phyloP scores from a whole-genome alignment of 2,113 vertebrate species.

The Muscicapa adusta region DNA sequence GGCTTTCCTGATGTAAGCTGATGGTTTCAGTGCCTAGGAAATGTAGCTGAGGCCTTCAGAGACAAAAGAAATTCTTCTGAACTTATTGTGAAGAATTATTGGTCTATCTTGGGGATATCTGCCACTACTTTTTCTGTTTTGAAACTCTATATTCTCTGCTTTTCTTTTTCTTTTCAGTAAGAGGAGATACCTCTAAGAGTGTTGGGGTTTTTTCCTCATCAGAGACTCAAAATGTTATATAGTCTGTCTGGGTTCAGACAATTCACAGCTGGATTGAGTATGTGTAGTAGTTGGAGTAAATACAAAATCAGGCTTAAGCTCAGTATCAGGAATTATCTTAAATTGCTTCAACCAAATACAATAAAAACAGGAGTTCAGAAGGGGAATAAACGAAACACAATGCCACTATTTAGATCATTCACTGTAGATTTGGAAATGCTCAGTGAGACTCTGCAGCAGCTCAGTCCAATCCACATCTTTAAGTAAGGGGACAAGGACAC shows the following conservation, averaged over 20 bases:
- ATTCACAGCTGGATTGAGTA: neutral
- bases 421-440: neutral
- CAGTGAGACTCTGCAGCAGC: neutral
- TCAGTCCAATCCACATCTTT: neutral
- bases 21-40: neutral
- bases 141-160: neutral
- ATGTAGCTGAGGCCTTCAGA: neutral
- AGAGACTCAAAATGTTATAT: neutral
- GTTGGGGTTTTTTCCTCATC: neutral
- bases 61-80: neutral
- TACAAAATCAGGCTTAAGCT: neutral
- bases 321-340: neutral
- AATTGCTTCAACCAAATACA: neutral
- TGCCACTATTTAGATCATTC: neutral
- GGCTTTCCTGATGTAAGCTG: constrained; percentile 14
- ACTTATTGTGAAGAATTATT: neutral
- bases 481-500: neutral
- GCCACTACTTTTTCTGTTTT: neutral
- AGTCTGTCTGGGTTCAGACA: neutral
- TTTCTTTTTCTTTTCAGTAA: neutral
- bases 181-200: neutral
- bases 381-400: neutral
- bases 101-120: neutral
- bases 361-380: neutral
- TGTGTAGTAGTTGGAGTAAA: neutral